Percentiles rank a stretch among this genome's conserved stretches.
Conservation (phyloP, 1,140 invertebrate species). For the Cyphomyrmex costatus region DNA sequence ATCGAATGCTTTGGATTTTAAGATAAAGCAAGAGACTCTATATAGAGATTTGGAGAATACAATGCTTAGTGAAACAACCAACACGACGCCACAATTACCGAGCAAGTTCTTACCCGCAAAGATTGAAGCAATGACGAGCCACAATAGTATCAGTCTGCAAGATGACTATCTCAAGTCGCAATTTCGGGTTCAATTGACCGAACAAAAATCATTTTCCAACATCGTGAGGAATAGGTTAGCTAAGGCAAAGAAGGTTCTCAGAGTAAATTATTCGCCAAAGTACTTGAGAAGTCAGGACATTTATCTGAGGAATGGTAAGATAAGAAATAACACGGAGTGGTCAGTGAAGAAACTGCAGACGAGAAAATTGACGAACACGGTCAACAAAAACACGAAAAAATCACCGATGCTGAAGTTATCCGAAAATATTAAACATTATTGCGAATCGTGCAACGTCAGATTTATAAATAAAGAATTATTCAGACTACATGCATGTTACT, state of each 20-base stretch:
- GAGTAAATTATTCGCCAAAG: constrained; percentile 59
- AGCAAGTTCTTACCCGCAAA: background rate
- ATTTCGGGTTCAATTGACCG: background rate
- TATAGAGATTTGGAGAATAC: constrained; percentile 28
- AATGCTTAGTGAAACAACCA: background rate
- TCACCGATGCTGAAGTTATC: constrained; percentile 28
- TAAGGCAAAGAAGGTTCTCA: constrained; percentile 10
- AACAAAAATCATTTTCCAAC: constrained; percentile 6
- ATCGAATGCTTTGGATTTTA: background rate
- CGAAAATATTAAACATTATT: constrained; percentile 74
- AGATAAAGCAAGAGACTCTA: constrained; percentile 60
- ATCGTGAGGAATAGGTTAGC: constrained; percentile 34
- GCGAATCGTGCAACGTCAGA: constrained; percentile 78
- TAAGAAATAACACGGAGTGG: constrained; percentile 22
- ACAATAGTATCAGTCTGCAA: background rate
- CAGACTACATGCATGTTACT: constrained; percentile 76
- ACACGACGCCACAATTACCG: background rate
- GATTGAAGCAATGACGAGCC: background rate
- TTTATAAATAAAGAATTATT: constrained; percentile 78
- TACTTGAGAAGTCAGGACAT: constrained; percentile 77
- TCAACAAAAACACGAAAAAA: constrained; percentile 37
- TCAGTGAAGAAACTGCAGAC: constrained; percentile 47
- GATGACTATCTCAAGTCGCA: background rate
- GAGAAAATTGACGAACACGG: constrained; percentile 31
- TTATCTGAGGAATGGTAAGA: constrained; percentile 76